phyloP scores from a whole-genome alignment of 2,888 invertebrate species.

The Trypoxylon attenuatum region DNA sequence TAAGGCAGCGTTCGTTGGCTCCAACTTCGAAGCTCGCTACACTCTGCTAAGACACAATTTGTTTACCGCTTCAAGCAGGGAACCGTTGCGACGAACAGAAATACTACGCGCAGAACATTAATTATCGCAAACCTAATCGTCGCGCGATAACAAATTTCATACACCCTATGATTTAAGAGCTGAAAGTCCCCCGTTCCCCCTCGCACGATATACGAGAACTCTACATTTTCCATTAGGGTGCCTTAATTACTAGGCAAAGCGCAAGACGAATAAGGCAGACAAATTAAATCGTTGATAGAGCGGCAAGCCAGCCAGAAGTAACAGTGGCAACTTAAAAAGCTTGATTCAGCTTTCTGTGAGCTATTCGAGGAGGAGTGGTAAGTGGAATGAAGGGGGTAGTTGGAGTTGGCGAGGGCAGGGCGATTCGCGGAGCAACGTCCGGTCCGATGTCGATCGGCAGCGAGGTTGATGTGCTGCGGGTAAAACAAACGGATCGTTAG shows the following conservation, averaged over 20 bases:
- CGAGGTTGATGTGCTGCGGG: constrained; percentile 26
- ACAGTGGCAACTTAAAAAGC: too few species aligned
- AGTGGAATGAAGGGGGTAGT: too few species aligned
- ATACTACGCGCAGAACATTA: constrained; percentile 27
- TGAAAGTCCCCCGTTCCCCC: constrained; percentile 5
- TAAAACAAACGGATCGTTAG: constrained; percentile 52
- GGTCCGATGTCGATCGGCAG: background rate
- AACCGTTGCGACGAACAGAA: constrained; percentile 14
- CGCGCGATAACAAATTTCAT: constrained; percentile 37
- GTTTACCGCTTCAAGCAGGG: constrained; percentile 9
- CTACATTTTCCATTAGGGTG: background rate
- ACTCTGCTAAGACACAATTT: constrained; percentile 19
- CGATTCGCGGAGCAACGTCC: constrained; percentile 20
- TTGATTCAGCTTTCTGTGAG: too few species aligned
- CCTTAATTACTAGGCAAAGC: background rate
- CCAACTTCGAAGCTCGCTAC: constrained; percentile 28
- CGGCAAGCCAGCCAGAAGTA: too few species aligned
- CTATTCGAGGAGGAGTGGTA: too few species aligned
- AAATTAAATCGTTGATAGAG: constrained; percentile 11
- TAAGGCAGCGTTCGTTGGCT: constrained; percentile 43
- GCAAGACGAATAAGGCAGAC: too few species aligned
- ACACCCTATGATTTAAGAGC: constrained; percentile 25
- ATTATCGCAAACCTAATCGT: constrained; percentile 42
- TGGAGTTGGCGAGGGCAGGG: too few species aligned
- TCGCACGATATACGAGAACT: constrained; percentile 15